Conservation (phyloP, 2,888 invertebrate species). For the Chrysolina americana region DNA sequence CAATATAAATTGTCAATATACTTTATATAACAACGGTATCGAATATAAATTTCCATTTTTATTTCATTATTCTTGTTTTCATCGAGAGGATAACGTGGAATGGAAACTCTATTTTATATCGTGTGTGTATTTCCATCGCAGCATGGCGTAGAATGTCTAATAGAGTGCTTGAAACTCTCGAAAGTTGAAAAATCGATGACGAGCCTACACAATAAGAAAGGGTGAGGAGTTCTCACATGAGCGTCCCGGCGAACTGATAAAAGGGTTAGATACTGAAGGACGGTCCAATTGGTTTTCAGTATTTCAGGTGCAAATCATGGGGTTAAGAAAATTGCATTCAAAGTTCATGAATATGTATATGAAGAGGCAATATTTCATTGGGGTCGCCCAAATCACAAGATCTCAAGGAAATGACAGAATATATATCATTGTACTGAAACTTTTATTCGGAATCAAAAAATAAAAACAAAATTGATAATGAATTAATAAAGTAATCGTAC, state of each 20-base stretch:
- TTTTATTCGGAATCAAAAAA: no score
- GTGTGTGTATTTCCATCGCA: constrained; percentile 21
- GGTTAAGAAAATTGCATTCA: no score
- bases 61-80: constrained; percentile 54
- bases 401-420: no score
- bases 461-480: no score
- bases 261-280: background rate
- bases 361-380: no score
- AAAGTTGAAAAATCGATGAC: constrained; percentile 39
- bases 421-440: no score
- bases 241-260: background rate
- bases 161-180: constrained; percentile 32
- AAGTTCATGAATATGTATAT: no score
- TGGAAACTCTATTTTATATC: constrained; percentile 28
- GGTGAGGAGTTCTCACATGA: constrained; percentile 40
- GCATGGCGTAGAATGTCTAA: constrained; percentile 32
- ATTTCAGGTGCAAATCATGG: background rate
- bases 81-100: constrained; percentile 39
- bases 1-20: constrained; percentile 53
- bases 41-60: constrained; percentile 53
- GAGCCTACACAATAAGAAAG: constrained; percentile 41
- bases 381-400: no score
- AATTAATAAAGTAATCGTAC: no score
- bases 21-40: constrained; percentile 51
- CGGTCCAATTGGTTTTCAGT: background rate